Evolutionary conservation across 2,888 invertebrate genomes (phyloP).

Genomic region (Bibio marci): DNA sequence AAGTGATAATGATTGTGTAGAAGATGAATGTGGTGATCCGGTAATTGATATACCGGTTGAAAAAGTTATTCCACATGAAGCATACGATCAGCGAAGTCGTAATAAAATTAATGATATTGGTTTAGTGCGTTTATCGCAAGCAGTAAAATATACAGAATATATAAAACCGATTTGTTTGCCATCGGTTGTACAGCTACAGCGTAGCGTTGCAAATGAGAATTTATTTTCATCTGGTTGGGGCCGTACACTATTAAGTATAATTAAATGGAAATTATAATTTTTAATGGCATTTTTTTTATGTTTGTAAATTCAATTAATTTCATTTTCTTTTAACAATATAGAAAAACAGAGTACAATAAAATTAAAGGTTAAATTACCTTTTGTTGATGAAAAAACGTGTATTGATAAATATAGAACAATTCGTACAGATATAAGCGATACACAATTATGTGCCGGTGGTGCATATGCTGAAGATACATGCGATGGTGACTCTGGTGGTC

Average conservation of each 20-base stretch:
- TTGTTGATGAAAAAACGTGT: constrained; percentile 32
- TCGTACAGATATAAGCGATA: constrained; percentile 27
- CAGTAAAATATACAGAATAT: constrained; percentile 36
- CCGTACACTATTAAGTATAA: constrained; percentile 28
- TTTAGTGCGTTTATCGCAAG: constrained; percentile 38
- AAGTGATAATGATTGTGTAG: constrained; percentile 25
- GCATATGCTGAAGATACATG: constrained; percentile 49
- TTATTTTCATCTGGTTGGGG: constrained; percentile 48
- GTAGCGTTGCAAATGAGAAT: constrained; percentile 22
- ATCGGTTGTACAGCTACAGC: constrained; percentile 12
- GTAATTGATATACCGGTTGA: constrained; percentile 42
- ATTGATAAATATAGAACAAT: constrained; percentile 27
- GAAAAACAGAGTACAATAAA: constrained; percentile 34
- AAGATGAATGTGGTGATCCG: constrained; percentile 39
- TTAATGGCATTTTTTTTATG: too few species aligned
- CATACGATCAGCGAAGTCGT: constrained; percentile 35
- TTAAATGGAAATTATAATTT: too few species aligned
- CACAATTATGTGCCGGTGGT: constrained; percentile 55
- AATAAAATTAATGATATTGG: constrained; percentile 56
- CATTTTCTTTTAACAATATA: constrained; percentile 12
- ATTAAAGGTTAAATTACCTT: constrained; percentile 35
- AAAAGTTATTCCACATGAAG: constrained; percentile 43
- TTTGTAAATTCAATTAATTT: background rate
- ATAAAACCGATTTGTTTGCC: constrained; percentile 45
- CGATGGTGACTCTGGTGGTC: constrained; percentile 60